Evolutionary conservation across 2,888 invertebrate species (phyloP), one percentile per base, ranked within the genome.

Genomic region (Ganaspis brasiliensis): DNA sequence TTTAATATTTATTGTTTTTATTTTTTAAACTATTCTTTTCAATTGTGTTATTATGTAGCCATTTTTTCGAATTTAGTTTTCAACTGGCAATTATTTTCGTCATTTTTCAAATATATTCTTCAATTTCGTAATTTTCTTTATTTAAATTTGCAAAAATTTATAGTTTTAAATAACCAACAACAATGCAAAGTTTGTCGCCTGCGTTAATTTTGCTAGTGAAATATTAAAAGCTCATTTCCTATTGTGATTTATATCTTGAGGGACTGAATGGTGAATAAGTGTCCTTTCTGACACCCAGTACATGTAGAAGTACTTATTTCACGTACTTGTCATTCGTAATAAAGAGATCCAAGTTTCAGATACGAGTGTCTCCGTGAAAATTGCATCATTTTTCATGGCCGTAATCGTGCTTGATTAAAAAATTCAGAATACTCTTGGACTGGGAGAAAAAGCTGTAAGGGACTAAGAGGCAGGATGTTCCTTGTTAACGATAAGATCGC

Each of bases 371-470:
- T 81, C 83, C 82, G 82, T 83, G 84, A 88, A 86, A 87, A 83
- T 85, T 86, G 82, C 85, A 82, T 86, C 82, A 88, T 88, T 88
- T 86, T 88, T 88, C 87, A 88, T 83, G 79, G 79, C 75, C 74
- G 80, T 79, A 74, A 75, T 71, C 77, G 59, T 79, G 59, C 55
- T 31, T 71, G 80, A 78, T 83, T 82, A 75, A 81, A 81, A 85
- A 82, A 83, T 81, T 84, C 75, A 56, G 19, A 72, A 67, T 67
- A 45, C 21, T 72, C 56, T 72, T 40, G 16, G 35, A 56, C 45
- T 26, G 72, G 56, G 21, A 56, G 35, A 56, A 55, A 37, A 56
- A 40, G 19, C 35, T 57, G 21, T 37, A 24, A 56, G 37, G 55
- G 21, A 16, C 55, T 72, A 57, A 37, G 55, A 12, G 72, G 21